Percentiles rank a stretch among this genome's conserved stretches.
phyloP scores from a whole-genome alignment of 2,113 vertebrate genomes.

The Amia ocellicauda region DNA sequence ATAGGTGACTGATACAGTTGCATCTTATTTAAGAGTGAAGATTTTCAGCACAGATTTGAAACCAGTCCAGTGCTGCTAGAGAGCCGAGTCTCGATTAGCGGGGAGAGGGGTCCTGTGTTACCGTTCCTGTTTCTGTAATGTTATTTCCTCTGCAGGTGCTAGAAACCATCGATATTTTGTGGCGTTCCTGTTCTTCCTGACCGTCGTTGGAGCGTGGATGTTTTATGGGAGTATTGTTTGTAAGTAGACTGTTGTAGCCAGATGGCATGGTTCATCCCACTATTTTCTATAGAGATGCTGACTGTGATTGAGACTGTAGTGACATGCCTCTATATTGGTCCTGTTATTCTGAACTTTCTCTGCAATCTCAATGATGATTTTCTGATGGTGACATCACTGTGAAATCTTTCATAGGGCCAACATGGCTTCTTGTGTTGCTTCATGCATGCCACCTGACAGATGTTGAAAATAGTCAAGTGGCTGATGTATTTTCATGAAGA shows the following conservation, averaged over 20 bases:
- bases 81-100: no score
- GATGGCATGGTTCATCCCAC: neutral
- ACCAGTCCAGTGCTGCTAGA: no score
- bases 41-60: no score
- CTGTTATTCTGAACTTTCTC: neutral
- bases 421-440: no score
- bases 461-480: no score
- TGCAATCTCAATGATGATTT: no score
- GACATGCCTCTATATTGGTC: neutral
- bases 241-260: constrained; percentile 60
- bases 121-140: no score
- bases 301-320: neutral
- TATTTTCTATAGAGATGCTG: neutral
- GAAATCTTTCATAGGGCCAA: no score
- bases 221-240: constrained; percentile 75
- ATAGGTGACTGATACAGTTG: constrained; percentile 62
- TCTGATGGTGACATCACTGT: no score
- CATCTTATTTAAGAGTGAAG: neutral
- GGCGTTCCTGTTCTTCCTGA: constrained; percentile 73
- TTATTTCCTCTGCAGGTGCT: constrained; percentile 60
- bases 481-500: no score
- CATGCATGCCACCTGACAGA: no score
- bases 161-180: constrained; percentile 88
- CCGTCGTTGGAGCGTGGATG: constrained; percentile 69
- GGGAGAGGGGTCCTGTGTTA: no score